Percentiles rank a stretch among this genome's conserved stretches.
Conservation (phyloP, 37 sponge, comb jelly and placozoan species). For the Agelas oroides region DNA sequence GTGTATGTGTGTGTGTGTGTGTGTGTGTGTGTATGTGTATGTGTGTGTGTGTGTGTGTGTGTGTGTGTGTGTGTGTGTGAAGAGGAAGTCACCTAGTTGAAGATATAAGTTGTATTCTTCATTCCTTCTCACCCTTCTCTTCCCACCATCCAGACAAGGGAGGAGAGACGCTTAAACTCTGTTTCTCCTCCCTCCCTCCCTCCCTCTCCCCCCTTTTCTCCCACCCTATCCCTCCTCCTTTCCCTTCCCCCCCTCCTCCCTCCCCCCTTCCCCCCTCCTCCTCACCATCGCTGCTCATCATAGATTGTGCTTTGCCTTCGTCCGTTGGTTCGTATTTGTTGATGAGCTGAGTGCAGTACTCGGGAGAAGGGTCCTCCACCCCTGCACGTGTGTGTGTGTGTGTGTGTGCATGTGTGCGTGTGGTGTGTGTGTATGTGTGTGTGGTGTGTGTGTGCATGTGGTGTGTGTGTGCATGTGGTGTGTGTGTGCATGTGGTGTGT, state of each 20-base stretch:
- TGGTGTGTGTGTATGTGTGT: too few relatives aligned
- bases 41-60: not conserved
- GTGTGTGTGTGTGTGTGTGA: too few relatives aligned
- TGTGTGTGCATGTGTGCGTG: not conserved
- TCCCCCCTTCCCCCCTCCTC: not conserved
- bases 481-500: too few relatives aligned
- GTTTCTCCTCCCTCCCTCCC: too few relatives aligned
- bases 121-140: not conserved
- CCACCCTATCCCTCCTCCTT: not conserved
- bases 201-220: not conserved
- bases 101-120: not conserved
- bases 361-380: constrained; percentile 7
- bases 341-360: constrained; percentile 48
- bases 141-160: too few relatives aligned
- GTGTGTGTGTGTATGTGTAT: too few relatives aligned
- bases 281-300: constrained; percentile 9
- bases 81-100: too few relatives aligned
- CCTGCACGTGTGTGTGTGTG: not conserved
- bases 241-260: not conserved
- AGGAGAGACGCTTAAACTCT: too few relatives aligned
- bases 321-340: constrained; percentile 58
- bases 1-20: too few relatives aligned
- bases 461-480: too few relatives aligned
- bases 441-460: too few relatives aligned
- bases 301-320: constrained; percentile 38